Percentiles rank a stretch among this genome's conserved stretches.
phyloP scores from a whole-genome alignment of 2,888 invertebrate species.

The Drosophila atripex region DNA sequence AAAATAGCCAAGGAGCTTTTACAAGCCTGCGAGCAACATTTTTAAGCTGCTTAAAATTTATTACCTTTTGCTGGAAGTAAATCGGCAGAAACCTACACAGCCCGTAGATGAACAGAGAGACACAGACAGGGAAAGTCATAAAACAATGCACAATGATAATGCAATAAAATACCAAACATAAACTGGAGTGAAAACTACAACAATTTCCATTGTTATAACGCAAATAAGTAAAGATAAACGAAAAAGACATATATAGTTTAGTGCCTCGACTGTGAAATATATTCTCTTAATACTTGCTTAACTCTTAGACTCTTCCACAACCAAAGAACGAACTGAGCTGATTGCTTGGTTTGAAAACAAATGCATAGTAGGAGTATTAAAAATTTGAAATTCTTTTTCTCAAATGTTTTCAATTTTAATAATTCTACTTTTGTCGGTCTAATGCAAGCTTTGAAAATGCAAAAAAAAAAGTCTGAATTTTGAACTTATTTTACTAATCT shows the following conservation, averaged over 20 bases:
- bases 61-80: conserved; percentile 80
- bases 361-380: too few species aligned
- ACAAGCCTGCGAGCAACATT: conserved; percentile 77
- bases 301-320: too few species aligned
- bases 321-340: too few species aligned
- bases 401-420: too few species aligned
- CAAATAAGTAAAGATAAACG: conserved; percentile 52
- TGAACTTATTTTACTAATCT: too few species aligned
- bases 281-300: background rate
- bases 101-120: conserved; percentile 34
- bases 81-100: conserved; percentile 60
- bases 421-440: too few species aligned
- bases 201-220: conserved; percentile 62
- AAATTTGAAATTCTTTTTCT: too few species aligned
- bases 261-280: background rate
- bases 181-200: conserved; percentile 62
- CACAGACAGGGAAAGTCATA: conserved; percentile 45
- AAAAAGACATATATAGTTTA: background rate
- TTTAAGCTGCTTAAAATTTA: conserved; percentile 81
- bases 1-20: conserved; percentile 50
- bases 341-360: too few species aligned
- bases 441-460: too few species aligned
- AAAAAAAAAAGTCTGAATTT: too few species aligned
- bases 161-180: conserved; percentile 73
- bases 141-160: conserved; percentile 75